These are phyloP conservation scores for Alligator mississippiensis DNA, from an alignment of 2,113 vertebrate genomes.

Conservation along the genomic window DNA sequence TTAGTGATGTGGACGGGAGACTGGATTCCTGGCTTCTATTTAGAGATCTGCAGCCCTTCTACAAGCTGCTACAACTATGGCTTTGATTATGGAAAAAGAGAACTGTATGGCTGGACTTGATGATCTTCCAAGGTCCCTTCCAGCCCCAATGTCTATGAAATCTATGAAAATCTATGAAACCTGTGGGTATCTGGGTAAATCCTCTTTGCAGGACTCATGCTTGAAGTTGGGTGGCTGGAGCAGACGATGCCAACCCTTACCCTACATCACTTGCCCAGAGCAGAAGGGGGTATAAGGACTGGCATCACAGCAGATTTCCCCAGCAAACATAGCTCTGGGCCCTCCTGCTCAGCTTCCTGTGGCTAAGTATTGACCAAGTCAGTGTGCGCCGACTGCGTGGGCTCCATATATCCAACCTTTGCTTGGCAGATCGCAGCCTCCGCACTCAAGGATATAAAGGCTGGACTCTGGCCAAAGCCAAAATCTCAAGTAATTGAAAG, in stretches of 20 bases:
- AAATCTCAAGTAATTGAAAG: neutral
- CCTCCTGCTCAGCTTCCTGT: neutral
- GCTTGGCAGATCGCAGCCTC: neutral
- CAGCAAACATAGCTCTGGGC: neutral
- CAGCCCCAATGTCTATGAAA: no score
- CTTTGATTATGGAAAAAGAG: no score
- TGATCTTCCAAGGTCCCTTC: no score
- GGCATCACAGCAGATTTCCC: neutral
- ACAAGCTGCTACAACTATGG: neutral
- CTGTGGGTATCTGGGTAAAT: no score
- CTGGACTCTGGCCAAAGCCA: neutral
- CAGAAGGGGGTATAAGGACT: neutral
- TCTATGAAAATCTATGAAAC: no score
- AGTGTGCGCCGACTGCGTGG: neutral
- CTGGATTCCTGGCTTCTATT: neutral
- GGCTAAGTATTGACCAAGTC: neutral
- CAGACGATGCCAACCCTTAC: neutral
- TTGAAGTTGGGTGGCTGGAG: neutral
- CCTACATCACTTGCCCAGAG: neutral
- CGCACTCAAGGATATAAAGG: neutral
- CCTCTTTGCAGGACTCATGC: neutral
- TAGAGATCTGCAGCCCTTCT: neutral
- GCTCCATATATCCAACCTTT: neutral
- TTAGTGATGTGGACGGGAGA: neutral
- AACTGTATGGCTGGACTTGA: neutral